phyloP scores from a whole-genome alignment of 2,888 invertebrate species.

The Melanophora roralis region DNA sequence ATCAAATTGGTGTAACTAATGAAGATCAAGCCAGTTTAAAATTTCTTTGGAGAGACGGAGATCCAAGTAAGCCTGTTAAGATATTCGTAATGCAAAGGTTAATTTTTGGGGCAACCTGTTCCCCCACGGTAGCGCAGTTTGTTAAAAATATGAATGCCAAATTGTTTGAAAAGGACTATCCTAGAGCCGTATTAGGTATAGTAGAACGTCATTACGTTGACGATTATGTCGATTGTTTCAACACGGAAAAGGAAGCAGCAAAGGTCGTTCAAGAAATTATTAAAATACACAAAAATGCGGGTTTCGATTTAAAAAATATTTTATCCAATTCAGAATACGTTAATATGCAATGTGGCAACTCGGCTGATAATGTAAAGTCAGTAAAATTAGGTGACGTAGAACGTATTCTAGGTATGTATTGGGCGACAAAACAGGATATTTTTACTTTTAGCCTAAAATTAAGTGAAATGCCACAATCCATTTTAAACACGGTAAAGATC shows the following conservation, averaged over 20 bases:
- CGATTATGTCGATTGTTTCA: slow-evolving; percentile 42
- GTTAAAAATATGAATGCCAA: slow-evolving; percentile 43
- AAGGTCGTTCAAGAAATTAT: slow-evolving; percentile 24
- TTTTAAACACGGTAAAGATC: slow-evolving; percentile 10
- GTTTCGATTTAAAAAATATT: slow-evolving; percentile 13
- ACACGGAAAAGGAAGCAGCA: slow-evolving; percentile 25
- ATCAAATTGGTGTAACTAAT: slow-evolving; percentile 33
- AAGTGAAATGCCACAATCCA: slow-evolving; percentile 22
- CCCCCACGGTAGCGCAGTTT: slow-evolving; percentile 46
- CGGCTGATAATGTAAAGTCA: too few species aligned
- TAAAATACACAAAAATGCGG: slow-evolving; percentile 20
- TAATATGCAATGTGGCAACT: neutral
- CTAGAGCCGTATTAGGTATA: slow-evolving; percentile 20
- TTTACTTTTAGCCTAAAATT: slow-evolving; percentile 54
- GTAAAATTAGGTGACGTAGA: neutral
- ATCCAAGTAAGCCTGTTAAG: neutral
- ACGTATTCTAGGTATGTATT: slow-evolving; percentile 31
- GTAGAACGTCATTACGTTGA: slow-evolving; percentile 35
- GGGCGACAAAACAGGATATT: neutral
- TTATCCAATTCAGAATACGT: neutral
- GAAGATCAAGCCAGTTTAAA: slow-evolving; percentile 44
- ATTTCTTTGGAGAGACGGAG: slow-evolving; percentile 40
- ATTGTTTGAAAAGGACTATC: neutral
- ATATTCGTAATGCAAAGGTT: slow-evolving; percentile 39
- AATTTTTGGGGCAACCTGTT: slow-evolving; percentile 39